phyloP scores from a whole-genome alignment of 2,888 invertebrate genomes.

The Agrypnus murinus region DNA sequence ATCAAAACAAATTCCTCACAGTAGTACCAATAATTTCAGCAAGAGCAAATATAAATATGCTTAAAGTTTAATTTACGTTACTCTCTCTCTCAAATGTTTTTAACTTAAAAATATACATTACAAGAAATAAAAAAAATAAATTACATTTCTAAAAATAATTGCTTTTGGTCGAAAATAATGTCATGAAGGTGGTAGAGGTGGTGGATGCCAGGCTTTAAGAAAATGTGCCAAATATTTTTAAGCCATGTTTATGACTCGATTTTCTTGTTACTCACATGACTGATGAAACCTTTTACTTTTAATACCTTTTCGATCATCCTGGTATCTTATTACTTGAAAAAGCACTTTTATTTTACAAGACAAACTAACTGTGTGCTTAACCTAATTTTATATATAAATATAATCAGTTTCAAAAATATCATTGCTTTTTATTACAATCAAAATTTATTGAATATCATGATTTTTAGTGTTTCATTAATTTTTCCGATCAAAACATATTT shows the following conservation, averaged over 20 bases:
- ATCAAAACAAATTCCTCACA: constrained; percentile 37
- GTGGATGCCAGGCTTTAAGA: constrained; percentile 1
- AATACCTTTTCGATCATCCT: background rate
- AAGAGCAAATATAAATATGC: constrained; percentile 36
- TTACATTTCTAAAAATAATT: constrained; percentile 33
- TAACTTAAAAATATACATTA: constrained; percentile 6
- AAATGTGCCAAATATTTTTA: constrained; percentile 31
- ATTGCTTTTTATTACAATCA: background rate
- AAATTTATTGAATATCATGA: background rate
- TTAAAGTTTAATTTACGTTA: background rate
- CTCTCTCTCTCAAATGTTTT: constrained; percentile 4
- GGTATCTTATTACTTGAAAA: background rate
- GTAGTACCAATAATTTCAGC: constrained; percentile 34
- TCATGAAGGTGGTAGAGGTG: background rate
- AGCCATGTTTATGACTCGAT: constrained; percentile 14
- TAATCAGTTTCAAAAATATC: constrained; percentile 32
- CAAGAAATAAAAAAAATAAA: constrained; percentile 1
- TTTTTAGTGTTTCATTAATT: background rate
- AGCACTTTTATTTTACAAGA: background rate
- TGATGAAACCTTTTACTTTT: background rate
- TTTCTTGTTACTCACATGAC: constrained; percentile 15
- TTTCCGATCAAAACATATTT: too few species aligned
- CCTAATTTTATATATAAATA: constrained; percentile 27
- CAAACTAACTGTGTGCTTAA: constrained; percentile 14
- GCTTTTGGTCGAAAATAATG: constrained; percentile 23